These are phyloP conservation scores for Episyrphus balteatus DNA, from an alignment of 1,140 invertebrate species.

Conservation along the genomic window DNA sequence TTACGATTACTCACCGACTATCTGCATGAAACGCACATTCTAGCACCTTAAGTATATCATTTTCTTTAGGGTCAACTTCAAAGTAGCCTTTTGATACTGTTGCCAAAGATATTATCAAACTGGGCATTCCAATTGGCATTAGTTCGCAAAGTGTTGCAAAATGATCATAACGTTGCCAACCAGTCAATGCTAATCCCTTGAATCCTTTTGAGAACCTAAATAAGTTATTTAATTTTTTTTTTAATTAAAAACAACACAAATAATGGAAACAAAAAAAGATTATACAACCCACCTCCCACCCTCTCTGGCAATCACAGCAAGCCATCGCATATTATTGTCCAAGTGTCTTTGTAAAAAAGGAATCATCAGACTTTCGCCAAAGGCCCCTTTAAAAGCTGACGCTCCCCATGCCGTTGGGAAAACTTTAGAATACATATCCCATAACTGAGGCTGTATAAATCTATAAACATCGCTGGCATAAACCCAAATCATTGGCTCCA, in stretches of 20 bases:
- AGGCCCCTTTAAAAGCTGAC: slow-evolving; percentile 52
- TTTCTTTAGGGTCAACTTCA: slow-evolving; percentile 41
- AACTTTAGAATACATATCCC: slow-evolving; percentile 68
- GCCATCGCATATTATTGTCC: slow-evolving; percentile 60
- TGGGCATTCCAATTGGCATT: slow-evolving; percentile 73
- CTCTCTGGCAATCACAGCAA: slow-evolving; percentile 50
- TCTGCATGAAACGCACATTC: slow-evolving; percentile 42
- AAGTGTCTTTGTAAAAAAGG: slow-evolving; percentile 55
- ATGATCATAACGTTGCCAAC: slow-evolving; percentile 79
- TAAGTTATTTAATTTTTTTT: not conserved
- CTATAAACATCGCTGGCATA: slow-evolving; percentile 53
- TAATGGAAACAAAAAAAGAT: not conserved
- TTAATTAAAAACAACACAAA: not conserved
- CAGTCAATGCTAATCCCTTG: slow-evolving; percentile 57
- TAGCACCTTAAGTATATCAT: slow-evolving; percentile 43
- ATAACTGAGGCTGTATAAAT: slow-evolving; percentile 42
- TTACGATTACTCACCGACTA: slow-evolving; percentile 15
- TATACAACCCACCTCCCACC: slow-evolving; percentile 16
- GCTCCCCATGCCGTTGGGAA: slow-evolving; percentile 78
- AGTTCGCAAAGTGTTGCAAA: slow-evolving; percentile 87
- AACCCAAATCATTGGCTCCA: slow-evolving; percentile 83
- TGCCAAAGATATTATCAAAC: slow-evolving; percentile 50
- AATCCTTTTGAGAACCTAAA: slow-evolving; percentile 44
- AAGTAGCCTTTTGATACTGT: slow-evolving; percentile 50
- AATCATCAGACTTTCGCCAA: slow-evolving; percentile 63